Evolutionary conservation across 2,888 invertebrate species (phyloP).

Genomic region (Teinopalpus imperialis): DNA sequence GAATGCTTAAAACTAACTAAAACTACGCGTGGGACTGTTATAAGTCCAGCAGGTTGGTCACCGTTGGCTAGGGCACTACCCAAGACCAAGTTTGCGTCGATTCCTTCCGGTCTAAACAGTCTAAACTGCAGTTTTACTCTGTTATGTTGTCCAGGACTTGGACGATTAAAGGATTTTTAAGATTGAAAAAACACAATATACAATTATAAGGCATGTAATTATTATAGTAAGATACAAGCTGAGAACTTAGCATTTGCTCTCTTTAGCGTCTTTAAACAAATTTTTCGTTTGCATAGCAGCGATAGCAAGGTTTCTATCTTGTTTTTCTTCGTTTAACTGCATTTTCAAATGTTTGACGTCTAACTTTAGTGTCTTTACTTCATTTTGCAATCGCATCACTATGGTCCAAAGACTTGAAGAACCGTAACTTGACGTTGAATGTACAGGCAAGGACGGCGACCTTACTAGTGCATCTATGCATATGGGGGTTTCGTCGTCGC

Average conservation of each 20-base stretch:
- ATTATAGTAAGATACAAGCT: conserved; percentile 26
- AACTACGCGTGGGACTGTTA: too few relatives aligned
- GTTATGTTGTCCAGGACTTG: too few relatives aligned
- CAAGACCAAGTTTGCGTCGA: too few relatives aligned
- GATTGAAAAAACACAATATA: too few relatives aligned
- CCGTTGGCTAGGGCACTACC: too few relatives aligned
- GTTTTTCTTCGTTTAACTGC: conserved; percentile 86
- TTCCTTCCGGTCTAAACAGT: too few relatives aligned
- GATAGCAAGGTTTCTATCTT: conserved; percentile 72
- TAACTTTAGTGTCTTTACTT: conserved; percentile 84
- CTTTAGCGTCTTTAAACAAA: conserved; percentile 68
- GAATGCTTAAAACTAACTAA: too few relatives aligned
- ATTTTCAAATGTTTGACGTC: conserved; percentile 82
- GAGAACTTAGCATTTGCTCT: conserved; percentile 67
- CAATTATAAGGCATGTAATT: conserved; percentile 5
- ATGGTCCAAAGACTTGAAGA: conserved; percentile 88
- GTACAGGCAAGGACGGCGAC: conserved; percentile 73
- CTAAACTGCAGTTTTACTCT: too few relatives aligned
- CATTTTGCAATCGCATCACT: conserved; percentile 88
- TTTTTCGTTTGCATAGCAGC: conserved; percentile 66
- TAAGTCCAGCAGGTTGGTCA: too few relatives aligned
- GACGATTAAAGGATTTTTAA: too few relatives aligned
- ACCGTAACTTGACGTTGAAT: conserved; percentile 55
- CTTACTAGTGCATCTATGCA: conserved; percentile 70
- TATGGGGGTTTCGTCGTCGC: conserved; percentile 65